Evolutionary conservation across 2,888 invertebrate genomes (phyloP).

Genomic region (Imbricaverruca yamaguchii): DNA sequence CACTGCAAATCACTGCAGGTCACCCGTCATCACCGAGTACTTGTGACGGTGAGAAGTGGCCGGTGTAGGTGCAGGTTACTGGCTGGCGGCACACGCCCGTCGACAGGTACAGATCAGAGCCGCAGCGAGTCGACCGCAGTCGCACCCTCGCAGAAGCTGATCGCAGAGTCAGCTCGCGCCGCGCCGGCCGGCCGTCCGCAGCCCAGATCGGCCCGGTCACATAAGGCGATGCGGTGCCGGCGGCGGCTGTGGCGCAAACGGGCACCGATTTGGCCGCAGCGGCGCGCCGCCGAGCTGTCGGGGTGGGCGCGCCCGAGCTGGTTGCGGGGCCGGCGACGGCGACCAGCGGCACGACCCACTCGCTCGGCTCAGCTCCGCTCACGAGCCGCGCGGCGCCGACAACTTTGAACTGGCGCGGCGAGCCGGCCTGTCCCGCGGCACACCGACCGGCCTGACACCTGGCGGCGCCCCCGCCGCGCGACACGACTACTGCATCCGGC

Average conservation of each 20-base stretch:
- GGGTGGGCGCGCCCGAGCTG: not conserved
- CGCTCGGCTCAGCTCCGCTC: too few species aligned
- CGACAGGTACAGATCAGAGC: too few species aligned
- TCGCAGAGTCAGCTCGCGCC: too few species aligned
- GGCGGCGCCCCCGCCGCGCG: constrained; percentile 19
- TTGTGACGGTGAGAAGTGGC: too few species aligned
- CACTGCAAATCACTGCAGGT: not conserved
- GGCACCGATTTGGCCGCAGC: not conserved
- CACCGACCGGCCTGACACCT: constrained; percentile 8
- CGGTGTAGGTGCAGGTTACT: too few species aligned
- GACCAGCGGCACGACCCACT: too few species aligned
- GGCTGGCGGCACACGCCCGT: too few species aligned
- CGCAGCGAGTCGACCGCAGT: too few species aligned
- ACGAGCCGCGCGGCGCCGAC: not conserved
- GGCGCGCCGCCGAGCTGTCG: not conserved
- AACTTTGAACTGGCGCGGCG: constrained; percentile 5
- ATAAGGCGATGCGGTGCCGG: not conserved
- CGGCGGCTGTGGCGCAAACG: not conserved
- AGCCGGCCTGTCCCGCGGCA: not conserved
- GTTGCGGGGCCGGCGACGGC: too few species aligned
- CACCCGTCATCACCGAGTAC: not conserved
- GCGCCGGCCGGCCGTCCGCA: too few species aligned
- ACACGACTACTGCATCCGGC: not conserved
- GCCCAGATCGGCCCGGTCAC: not conserved
- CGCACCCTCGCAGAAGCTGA: too few species aligned